These are phyloP conservation scores for Blastobasis lacticolella DNA, from an alignment of 2,888 invertebrate species.

Conservation along the genomic window DNA sequence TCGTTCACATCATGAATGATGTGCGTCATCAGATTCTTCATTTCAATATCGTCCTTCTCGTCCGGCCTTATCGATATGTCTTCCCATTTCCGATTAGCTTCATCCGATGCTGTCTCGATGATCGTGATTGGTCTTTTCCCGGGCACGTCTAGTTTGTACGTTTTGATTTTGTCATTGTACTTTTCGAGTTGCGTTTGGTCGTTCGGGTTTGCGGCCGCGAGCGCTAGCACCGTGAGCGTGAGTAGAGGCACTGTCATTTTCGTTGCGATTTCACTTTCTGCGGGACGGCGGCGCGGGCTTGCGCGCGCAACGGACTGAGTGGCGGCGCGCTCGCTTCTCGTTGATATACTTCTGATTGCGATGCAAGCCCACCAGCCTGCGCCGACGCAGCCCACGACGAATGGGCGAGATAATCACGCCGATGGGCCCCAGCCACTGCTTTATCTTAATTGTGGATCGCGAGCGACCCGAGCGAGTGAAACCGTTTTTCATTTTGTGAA, in stretches of 20 bases:
- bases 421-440: conserved; percentile 56
- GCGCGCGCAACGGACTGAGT: conserved; percentile 57
- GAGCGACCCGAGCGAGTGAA: conserved; percentile 64
- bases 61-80: conserved; percentile 27
- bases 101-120: conserved; percentile 56
- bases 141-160: conserved; percentile 72
- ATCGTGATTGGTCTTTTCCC: conserved; percentile 74
- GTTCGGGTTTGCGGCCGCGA: conserved; percentile 38
- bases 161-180: conserved; percentile 54
- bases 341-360: conserved; percentile 71
- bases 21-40: conserved; percentile 58
- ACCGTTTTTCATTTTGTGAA: conserved; percentile 61
- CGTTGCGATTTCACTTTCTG: conserved; percentile 61
- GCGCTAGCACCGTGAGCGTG: conserved; percentile 39
- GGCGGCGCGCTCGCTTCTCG: conserved; percentile 36
- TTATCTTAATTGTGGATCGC: conserved; percentile 67
- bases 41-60: conserved; percentile 40
- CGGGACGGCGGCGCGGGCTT: conserved; percentile 41
- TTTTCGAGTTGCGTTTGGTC: conserved; percentile 48
- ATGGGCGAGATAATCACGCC: conserved; percentile 66
- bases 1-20: conserved; percentile 54
- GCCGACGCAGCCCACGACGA: conserved; percentile 68
- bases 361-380: conserved; percentile 59
- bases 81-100: conserved; percentile 29
- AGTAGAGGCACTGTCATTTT: conserved; percentile 60